Percentiles rank a stretch among this genome's conserved stretches.
Evolutionary conservation across 2,797 vertebrate genomes (phyloP).

Genomic region (Molossus alvarezi): DNA sequence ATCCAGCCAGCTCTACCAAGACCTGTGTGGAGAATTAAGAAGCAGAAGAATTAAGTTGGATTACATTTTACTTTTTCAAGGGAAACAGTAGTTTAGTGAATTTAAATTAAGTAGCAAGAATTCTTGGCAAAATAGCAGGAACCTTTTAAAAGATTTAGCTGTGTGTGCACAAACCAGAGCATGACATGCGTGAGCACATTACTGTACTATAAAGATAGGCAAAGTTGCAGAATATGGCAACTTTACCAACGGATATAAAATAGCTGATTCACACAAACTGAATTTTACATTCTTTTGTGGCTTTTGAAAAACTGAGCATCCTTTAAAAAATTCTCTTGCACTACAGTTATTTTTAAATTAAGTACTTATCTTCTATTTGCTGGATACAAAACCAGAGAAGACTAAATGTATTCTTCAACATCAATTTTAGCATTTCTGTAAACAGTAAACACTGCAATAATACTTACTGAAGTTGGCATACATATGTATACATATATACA

Average conservation of each 20-base stretch:
- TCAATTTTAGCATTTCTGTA: constrained; percentile 55
- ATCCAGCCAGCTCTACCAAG: background rate
- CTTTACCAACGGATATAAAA: constrained; percentile 14
- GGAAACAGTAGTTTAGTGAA: constrained; percentile 45
- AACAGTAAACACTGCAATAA: background rate
- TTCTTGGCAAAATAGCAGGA: constrained; percentile 66
- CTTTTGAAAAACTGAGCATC: constrained; percentile 53
- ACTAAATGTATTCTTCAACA: constrained; percentile 40
- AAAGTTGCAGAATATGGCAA: background rate
- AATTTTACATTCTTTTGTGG: constrained; percentile 33
- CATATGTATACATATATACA: background rate
- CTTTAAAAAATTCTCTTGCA: constrained; percentile 54
- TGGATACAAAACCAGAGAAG: constrained; percentile 40
- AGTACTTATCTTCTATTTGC: constrained; percentile 33
- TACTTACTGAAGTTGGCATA: constrained; percentile 23
- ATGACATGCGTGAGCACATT: background rate
- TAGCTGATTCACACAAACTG: constrained; percentile 38
- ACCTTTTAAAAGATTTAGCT: constrained; percentile 55
- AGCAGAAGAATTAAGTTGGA: background rate
- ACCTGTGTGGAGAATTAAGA: background rate
- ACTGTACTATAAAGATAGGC: background rate
- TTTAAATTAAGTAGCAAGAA: constrained; percentile 57
- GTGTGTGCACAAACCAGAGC: constrained; percentile 35
- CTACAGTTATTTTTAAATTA: constrained; percentile 47
- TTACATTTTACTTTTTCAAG: constrained; percentile 26